Percentiles rank a stretch among this genome's conserved stretches.
These are phyloP conservation scores for Frankliniella fusca DNA, from an alignment of 2,888 invertebrate genomes.

Conservation along the genomic window DNA sequence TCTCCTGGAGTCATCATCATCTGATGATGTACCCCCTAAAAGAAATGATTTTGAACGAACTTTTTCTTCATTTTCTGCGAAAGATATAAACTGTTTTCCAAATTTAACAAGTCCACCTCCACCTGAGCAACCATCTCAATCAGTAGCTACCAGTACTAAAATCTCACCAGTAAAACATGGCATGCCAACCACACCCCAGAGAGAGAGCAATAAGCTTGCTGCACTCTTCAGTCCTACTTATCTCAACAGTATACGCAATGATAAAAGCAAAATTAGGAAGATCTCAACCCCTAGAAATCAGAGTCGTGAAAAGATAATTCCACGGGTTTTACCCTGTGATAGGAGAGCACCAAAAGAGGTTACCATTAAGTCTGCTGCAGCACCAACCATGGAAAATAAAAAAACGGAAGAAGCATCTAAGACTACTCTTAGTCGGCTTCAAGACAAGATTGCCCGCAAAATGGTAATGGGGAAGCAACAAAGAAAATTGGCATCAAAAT, in stretches of 20 bases:
- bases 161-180: constrained; percentile 2
- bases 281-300: not conserved
- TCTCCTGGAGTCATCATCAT: not conserved
- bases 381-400: not conserved
- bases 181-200: not conserved
- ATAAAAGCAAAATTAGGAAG: constrained; percentile 12
- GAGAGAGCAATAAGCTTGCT: constrained; percentile 14
- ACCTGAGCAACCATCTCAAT: not conserved
- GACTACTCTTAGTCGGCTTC: not conserved
- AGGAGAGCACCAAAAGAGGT: not conserved
- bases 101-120: constrained; percentile 11
- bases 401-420: not conserved
- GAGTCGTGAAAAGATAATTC: constrained; percentile 1
- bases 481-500: not conserved
- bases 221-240: not conserved
- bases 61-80: not conserved
- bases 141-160: not conserved
- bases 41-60: not conserved
- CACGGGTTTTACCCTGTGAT: not conserved
- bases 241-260: constrained; percentile 15
- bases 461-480: constrained; percentile 1
- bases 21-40: not conserved
- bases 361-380: not conserved
- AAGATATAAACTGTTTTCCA: not conserved
- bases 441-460: constrained; percentile 9